These are phyloP conservation scores for Melanotaenia pygmaea DNA, from an alignment of 2,797 vertebrate genomes.

Conservation along the genomic window DNA sequence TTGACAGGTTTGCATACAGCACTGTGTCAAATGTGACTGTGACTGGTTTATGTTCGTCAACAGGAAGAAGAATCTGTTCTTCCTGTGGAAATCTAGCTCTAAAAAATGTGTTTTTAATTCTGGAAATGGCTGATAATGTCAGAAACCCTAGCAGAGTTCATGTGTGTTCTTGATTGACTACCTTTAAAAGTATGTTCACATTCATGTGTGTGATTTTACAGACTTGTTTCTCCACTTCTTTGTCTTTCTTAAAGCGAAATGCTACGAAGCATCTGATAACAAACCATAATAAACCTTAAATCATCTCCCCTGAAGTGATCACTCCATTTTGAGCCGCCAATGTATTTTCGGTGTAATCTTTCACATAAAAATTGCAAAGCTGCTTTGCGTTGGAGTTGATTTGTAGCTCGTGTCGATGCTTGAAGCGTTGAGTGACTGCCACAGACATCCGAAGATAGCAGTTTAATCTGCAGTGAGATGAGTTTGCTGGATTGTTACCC, in stretches of 20 bases:
- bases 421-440: conserved; percentile 55
- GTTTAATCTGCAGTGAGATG: conserved; percentile 57
- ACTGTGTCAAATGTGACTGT: conserved; percentile 24
- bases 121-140: background rate
- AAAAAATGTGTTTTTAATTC: conserved; percentile 14
- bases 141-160: background rate
- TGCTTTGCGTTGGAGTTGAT: conserved; percentile 57
- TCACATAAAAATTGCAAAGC: conserved; percentile 61
- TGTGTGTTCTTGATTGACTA: background rate
- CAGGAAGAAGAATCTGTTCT: conserved; percentile 25
- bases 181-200: background rate
- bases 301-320: conserved; percentile 43
- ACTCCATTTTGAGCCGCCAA: conserved; percentile 57
- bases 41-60: conserved; percentile 36
- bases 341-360: conserved; percentile 61
- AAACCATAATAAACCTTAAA: conserved; percentile 59
- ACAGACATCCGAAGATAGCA: conserved; percentile 57
- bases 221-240: background rate
- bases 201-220: background rate
- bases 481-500: conserved; percentile 62
- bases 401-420: conserved; percentile 67
- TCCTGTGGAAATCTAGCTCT: background rate
- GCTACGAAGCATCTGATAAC: conserved; percentile 31
- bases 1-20: conserved; percentile 12
- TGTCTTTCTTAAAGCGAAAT: conserved; percentile 31